Evolutionary conservation across 92 coral and sea anemone species (phyloP).

Genomic region (Porites lobata): DNA sequence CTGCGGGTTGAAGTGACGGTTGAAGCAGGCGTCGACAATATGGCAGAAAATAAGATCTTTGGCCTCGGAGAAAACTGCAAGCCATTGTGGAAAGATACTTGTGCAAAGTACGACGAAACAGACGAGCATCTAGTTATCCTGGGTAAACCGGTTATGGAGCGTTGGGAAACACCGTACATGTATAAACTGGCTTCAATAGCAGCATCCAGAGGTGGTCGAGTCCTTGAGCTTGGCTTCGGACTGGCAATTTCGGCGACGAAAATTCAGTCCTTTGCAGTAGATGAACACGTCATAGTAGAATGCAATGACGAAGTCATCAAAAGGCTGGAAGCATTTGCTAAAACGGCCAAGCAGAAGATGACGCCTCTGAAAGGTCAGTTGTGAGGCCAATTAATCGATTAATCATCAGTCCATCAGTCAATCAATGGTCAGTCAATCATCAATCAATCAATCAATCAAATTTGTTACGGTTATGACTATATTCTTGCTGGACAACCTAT

Average conservation of each 20-base stretch:
- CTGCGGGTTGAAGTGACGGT: too few relatives aligned
- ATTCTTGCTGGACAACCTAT: too few relatives aligned
- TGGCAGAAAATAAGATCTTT: slow-evolving; percentile 65
- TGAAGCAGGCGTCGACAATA: background rate
- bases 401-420: too few relatives aligned
- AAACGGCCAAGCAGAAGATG: slow-evolving; percentile 82
- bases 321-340: slow-evolving; percentile 81
- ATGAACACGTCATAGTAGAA: slow-evolving; percentile 97
- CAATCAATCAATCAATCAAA: too few relatives aligned
- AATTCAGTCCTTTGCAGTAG: slow-evolving; percentile 83
- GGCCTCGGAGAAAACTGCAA: slow-evolving; percentile 86
- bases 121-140: slow-evolving; percentile 87
- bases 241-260: slow-evolving; percentile 95
- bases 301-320: slow-evolving; percentile 93
- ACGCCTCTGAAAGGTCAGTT: slow-evolving; percentile 86
- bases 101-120: slow-evolving; percentile 85
- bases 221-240: slow-evolving; percentile 97
- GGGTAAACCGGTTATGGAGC: slow-evolving; percentile 99
- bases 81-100: slow-evolving; percentile 81
- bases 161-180: slow-evolving; percentile 99
- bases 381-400: too few relatives aligned
- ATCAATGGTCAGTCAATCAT: too few relatives aligned
- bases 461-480: too few relatives aligned
- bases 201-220: slow-evolving; percentile 90
- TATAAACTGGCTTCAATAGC: slow-evolving; percentile 96